A percentile compares a stretch with the other conserved stretches of the same genome.
Evolutionary conservation across 1,140 invertebrate genomes (phyloP).

Genomic region (Oryzaephilus surinamensis): DNA sequence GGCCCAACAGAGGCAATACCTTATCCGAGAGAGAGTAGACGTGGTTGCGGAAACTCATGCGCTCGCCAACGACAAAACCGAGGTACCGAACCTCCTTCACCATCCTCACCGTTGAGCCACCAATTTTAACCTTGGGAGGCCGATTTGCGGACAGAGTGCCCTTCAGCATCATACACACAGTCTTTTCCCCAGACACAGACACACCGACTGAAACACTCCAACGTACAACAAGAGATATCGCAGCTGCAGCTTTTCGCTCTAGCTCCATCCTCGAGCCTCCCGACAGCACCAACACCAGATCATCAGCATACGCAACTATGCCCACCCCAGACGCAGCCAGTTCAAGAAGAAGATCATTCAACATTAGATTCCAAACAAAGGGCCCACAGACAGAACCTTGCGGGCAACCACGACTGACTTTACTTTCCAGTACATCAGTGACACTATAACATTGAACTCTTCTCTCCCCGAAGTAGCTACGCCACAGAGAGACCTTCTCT

Average conservation of each 20-base stretch:
- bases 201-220: slow-evolving; percentile 20
- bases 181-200: slow-evolving; percentile 7
- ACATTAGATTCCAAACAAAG: slow-evolving; percentile 13
- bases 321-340: not conserved
- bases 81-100: slow-evolving; percentile 9
- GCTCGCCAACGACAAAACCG: slow-evolving; percentile 6
- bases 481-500: no score
- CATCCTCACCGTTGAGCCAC: not conserved
- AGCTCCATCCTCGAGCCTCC: slow-evolving; percentile 12
- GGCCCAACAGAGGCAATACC: slow-evolving; percentile 9
- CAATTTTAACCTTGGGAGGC: slow-evolving; percentile 2
- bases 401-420: slow-evolving; percentile 11
- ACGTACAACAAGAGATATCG: slow-evolving; percentile 1
- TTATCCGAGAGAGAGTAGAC: not conserved
- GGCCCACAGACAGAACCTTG: slow-evolving; percentile 22
- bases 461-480: no score
- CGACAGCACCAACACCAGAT: not conserved
- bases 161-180: not conserved
- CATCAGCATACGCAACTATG: not conserved
- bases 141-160: not conserved
- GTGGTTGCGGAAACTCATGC: not conserved
- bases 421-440: not conserved
- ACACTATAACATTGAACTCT: no score
- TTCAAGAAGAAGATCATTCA: slow-evolving; percentile 5
- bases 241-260: slow-evolving; percentile 12